Percentiles rank a stretch among this genome's conserved stretches.
Conservation (phyloP, 2,888 invertebrate genomes). For the Malacosoma neustria region DNA sequence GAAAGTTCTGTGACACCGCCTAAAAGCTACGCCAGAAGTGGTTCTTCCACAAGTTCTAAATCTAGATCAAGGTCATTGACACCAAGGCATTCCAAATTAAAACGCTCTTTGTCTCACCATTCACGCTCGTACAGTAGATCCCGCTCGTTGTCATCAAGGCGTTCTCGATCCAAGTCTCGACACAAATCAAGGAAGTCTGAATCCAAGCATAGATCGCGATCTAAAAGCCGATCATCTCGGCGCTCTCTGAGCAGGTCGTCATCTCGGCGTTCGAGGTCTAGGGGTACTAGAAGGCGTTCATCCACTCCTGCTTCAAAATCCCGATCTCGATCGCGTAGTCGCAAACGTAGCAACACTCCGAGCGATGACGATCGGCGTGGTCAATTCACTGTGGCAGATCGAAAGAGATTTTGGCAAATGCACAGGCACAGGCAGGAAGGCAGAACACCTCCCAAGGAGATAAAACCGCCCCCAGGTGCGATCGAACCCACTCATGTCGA, state of each 20-base stretch:
- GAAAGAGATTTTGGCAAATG: conserved; percentile 61
- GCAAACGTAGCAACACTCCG: conserved; percentile 31
- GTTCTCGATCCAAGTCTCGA: conserved; percentile 30
- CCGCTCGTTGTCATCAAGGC: conserved; percentile 27
- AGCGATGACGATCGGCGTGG: conserved; percentile 60
- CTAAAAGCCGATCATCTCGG: conserved; percentile 33
- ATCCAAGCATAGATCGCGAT: conserved; percentile 33
- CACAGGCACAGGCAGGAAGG: conserved; percentile 46
- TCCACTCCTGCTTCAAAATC: conserved; percentile 19
- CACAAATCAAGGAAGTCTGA: conserved; percentile 26
- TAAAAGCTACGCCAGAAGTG: conserved; percentile 46
- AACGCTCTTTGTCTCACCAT: conserved; percentile 22
- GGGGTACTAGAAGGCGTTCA: conserved; percentile 24
- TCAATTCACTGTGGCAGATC: conserved; percentile 62
- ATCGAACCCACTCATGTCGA: conserved; percentile 42
- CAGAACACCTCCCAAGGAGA: conserved; percentile 45
- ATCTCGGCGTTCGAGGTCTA: conserved; percentile 33
- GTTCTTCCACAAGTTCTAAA: conserved; percentile 39
- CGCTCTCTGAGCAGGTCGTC: conserved; percentile 30
- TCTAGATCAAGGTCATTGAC: conserved; percentile 36
- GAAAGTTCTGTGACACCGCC: conserved; percentile 57
- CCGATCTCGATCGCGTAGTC: conserved; percentile 37
- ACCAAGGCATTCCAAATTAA: conserved; percentile 27
- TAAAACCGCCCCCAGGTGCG: conserved; percentile 57
- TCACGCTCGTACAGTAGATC: conserved; percentile 30